Conservation (phyloP, 2,113 vertebrate genomes). For the Ginglymostoma cirratum region DNA sequence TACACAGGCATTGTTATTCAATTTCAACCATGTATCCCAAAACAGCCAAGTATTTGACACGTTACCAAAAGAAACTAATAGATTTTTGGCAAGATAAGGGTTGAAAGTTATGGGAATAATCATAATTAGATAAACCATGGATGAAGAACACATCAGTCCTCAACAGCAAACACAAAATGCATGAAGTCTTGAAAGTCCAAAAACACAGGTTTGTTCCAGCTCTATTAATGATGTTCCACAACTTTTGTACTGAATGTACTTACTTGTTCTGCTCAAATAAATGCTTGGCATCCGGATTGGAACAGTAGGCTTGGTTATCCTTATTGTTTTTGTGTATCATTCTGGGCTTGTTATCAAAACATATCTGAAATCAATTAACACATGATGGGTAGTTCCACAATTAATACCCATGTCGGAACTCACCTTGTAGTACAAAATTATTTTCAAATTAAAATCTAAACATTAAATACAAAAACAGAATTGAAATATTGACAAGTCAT, state of each 20-base stretch:
- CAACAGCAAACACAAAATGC: not conserved
- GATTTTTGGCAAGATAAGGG: not conserved
- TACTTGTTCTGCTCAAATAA: constrained; percentile 92
- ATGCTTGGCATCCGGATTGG: constrained; percentile 86
- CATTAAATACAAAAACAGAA: not conserved
- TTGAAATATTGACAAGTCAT: not conserved
- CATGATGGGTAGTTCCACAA: not conserved
- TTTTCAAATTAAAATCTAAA: not conserved
- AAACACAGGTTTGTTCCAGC: constrained; percentile 23
- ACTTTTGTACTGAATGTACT: constrained; percentile 46
- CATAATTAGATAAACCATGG: constrained; percentile 15
- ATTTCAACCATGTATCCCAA: not conserved
- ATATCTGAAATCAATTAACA: constrained; percentile 71
- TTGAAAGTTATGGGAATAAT: not conserved
- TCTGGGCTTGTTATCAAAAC: constrained; percentile 98
- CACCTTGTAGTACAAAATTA: not conserved
- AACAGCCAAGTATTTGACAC: not conserved
- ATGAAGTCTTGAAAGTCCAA: not conserved
- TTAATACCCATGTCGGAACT: not conserved
- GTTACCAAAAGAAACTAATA: not conserved
- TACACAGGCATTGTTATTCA: not conserved
- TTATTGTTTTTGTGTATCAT: constrained; percentile 97
- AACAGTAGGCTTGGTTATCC: constrained; percentile 78
- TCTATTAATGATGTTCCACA: not conserved
- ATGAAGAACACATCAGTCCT: not conserved